Base-by-base conservation (phyloP, 2,888 invertebrate genomes). In the Amblyjoppa fuscipennis region DNA sequence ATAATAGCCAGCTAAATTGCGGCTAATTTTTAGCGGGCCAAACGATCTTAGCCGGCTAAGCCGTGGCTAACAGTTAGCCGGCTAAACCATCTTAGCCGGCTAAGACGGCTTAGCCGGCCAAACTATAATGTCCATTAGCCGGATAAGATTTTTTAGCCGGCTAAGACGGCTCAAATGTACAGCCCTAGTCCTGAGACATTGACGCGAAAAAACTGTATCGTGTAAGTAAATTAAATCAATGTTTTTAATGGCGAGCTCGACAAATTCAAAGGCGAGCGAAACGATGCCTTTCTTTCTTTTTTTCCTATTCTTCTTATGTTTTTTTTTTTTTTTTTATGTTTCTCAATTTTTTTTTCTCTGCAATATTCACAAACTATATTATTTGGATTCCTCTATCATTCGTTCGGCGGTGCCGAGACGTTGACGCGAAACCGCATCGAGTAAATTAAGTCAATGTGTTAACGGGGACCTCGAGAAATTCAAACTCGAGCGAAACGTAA, bases 401-500 rank as follows among this genome's bases (percentile, higher is more conserved):
- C 25, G 3, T 28, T 59, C 59, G 25, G 25, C 6, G 4, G 9
- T 59, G 28, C 5, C 28, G 25, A 59, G 4, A 13, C 25, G 13
- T 28, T 28, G 59, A 34, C 7, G 34, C 64, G 16, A 64, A 16
- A 5, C 64, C 3, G 64, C 64, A 64, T 64, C n/a, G 64, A 16
- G 16, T 64, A n/a, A 64, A 64, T 34, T 6, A 34, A 34, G 64
- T 11, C n/a, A 64, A 34, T 34, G 31, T n/a, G 34, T 6, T 31
- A 64, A 34, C 34, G 34, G 49, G 16, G 53, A 66, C 20, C 41
- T 34, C 73, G 73, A 3, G 66, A 41, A 73, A 71, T 80, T 53
- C 64, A 38, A 20, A 71, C 70, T 13, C 20, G 53, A 38, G 81
- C 71, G 49, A 81, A 81, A 81, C 70, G 75, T 75, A 53, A 81